These are phyloP conservation scores for Pomatostomus ruficeps DNA, from an alignment of 2,113 vertebrate species.

Conservation along the genomic window DNA sequence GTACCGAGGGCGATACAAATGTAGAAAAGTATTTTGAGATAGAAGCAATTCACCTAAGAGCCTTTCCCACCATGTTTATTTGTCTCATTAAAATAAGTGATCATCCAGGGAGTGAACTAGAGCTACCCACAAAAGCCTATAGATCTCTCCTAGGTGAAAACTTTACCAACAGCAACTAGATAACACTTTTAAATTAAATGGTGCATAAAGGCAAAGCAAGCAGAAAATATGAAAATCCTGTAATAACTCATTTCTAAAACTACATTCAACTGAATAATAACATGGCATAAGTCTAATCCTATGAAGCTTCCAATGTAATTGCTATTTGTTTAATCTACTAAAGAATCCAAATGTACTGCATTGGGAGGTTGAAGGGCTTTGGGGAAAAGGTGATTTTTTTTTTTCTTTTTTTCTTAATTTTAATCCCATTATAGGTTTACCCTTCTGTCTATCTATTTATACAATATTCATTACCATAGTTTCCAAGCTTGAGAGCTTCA, in stretches of 20 bases:
- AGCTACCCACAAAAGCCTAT: not conserved
- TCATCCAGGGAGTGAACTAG: not conserved
- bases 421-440: not conserved
- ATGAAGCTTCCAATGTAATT: not conserved
- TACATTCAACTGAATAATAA: not conserved
- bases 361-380: not conserved
- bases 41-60: not conserved
- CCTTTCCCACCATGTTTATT: not conserved
- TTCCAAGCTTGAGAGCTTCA: not conserved
- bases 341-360: not conserved
- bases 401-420: not conserved
- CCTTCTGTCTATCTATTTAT: not conserved
- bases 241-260: not conserved
- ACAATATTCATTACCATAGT: not conserved
- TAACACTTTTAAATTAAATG: not conserved
- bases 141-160: not conserved
- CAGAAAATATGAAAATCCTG: not conserved
- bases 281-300: not conserved
- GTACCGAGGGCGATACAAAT: not conserved
- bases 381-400: not conserved
- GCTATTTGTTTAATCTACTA: not conserved
- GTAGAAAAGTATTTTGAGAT: not conserved
- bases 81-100: conserved; percentile 2
- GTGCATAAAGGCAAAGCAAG: not conserved
- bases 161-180: not conserved